Evolutionary conservation across 2,797 vertebrate species (phyloP).

Genomic region (Epinephelus awoara): DNA sequence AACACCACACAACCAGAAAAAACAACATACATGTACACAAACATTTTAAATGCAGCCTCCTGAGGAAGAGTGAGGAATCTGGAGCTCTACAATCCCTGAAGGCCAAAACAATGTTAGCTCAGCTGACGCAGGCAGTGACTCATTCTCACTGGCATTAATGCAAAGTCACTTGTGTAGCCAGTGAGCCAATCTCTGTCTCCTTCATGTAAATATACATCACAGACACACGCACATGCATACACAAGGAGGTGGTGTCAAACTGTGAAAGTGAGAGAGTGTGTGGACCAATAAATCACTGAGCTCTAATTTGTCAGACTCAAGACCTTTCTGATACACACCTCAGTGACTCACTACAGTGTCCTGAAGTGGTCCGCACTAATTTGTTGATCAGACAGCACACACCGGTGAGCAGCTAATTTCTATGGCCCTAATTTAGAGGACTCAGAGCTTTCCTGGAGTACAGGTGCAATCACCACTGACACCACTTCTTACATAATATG

Average conservation of each 20-base stretch:
- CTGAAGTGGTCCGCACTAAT: constrained; percentile 4
- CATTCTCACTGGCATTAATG: constrained; percentile 67
- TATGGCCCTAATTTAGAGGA: constrained; percentile 9
- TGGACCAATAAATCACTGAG: neutral
- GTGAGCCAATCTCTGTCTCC: constrained; percentile 20
- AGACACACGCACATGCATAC: neutral
- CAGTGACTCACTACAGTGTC: neutral
- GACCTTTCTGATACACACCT: neutral
- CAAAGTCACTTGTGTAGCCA: constrained; percentile 62
- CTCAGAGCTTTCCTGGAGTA: neutral
- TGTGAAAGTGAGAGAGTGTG: neutral
- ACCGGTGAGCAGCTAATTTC: constrained; percentile 17
- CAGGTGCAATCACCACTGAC: constrained; percentile 10
- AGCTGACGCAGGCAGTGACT: constrained; percentile 63
- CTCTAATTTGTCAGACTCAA: neutral
- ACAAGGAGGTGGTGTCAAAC: too few species aligned
- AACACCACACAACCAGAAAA: neutral
- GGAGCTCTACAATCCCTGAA: constrained; percentile 52
- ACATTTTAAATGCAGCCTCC: constrained; percentile 31
- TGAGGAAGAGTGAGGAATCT: constrained; percentile 51
- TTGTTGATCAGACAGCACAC: constrained; percentile 8
- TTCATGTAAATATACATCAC: constrained; percentile 22
- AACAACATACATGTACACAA: constrained; percentile 5
- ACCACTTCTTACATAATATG: constrained; percentile 12
- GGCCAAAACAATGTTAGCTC: constrained; percentile 57